Conservation (phyloP, 1,140 invertebrate species). For the Oryctes rhinoceros region DNA sequence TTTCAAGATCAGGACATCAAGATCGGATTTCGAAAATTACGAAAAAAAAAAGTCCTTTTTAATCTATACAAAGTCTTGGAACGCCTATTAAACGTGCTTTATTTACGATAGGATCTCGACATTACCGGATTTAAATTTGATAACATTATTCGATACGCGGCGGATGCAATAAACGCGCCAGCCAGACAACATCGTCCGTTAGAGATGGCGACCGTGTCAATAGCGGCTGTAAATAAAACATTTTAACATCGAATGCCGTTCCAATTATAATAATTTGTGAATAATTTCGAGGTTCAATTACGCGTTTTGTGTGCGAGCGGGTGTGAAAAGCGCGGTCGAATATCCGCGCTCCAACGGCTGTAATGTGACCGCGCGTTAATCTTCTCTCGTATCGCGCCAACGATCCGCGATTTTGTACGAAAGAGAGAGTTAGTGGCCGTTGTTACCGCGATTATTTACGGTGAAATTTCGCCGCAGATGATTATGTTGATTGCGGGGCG, state of each 20-base stretch:
- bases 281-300: slow-evolving; percentile 41
- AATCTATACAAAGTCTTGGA: too few species aligned
- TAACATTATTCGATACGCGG: too few species aligned
- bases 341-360: slow-evolving; percentile 38
- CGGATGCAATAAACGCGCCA: too few species aligned
- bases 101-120: too few species aligned
- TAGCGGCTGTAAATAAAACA: slow-evolving; percentile 36
- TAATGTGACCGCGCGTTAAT: slow-evolving; percentile 42
- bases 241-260: slow-evolving; percentile 36
- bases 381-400: neutral
- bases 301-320: slow-evolving; percentile 27
- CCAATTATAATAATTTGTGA: slow-evolving; percentile 42
- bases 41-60: too few species aligned
- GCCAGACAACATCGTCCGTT: too few species aligned
- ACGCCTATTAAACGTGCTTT: too few species aligned
- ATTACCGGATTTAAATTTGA: too few species aligned
- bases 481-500: too few species aligned
- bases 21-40: too few species aligned
- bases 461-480: too few species aligned
- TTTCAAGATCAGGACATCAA: too few species aligned
- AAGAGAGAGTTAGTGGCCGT: neutral
- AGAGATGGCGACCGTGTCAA: neutral
- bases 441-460: neutral
- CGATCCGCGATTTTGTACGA: neutral
- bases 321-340: slow-evolving; percentile 42